A percentile compares a stretch with the other conserved stretches of the same genome.
These are phyloP conservation scores for Myanophis thanlyinensis DNA, from an alignment of 2,113 vertebrate species.

Conservation along the genomic window DNA sequence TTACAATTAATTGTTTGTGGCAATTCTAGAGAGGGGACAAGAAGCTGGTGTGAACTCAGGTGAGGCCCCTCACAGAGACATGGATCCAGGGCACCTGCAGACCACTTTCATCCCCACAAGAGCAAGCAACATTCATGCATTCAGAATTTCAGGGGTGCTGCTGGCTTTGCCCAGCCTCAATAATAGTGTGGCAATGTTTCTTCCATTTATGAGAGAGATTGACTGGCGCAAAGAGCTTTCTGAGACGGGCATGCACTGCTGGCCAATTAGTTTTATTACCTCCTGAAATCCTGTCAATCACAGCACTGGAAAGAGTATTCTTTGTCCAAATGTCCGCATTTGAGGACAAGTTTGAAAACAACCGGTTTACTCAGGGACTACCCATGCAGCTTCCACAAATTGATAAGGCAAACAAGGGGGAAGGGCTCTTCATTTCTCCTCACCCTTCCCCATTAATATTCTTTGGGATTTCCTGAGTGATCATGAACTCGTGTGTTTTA, in stretches of 20 bases:
- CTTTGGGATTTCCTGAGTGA: background rate
- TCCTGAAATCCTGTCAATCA: background rate
- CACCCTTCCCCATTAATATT: background rate
- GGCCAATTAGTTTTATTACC: background rate
- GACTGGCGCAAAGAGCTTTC: background rate
- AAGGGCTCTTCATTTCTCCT: background rate
- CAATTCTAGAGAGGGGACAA: background rate
- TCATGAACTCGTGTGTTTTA: background rate
- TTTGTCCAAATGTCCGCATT: background rate
- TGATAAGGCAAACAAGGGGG: background rate
- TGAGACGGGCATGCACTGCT: background rate
- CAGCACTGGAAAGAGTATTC: background rate
- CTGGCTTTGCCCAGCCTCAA: background rate
- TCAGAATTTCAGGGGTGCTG: background rate
- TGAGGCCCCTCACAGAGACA: fast-evolving
- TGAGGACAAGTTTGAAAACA: background rate
- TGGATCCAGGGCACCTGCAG: background rate
- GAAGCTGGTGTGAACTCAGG: fast-evolving
- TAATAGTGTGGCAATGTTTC: background rate
- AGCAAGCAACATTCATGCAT: background rate
- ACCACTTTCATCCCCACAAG: background rate
- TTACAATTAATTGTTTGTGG: background rate
- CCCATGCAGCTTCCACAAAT: background rate
- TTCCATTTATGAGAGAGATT: background rate
- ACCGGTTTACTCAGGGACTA: background rate